phyloP scores from a whole-genome alignment of 2,888 invertebrate species.

The Chrysina gloriosa region DNA sequence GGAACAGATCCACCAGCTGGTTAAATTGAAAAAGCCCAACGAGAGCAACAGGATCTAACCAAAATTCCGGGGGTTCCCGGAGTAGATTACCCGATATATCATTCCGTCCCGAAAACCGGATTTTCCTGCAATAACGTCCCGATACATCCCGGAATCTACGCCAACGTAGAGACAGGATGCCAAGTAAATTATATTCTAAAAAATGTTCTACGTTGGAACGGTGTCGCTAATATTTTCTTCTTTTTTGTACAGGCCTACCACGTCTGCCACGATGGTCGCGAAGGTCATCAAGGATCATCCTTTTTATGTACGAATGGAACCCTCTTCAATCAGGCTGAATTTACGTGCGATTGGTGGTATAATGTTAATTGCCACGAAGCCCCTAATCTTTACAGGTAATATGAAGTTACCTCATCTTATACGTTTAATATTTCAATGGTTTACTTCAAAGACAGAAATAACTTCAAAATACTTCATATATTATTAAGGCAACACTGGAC shows the following conservation, averaged over 20 bases:
- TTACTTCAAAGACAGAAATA: too few species aligned
- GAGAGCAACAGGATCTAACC: conserved; percentile 79
- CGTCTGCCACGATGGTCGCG: conserved; percentile 87
- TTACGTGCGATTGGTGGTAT: conserved; percentile 93
- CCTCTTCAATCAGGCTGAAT: conserved; percentile 86
- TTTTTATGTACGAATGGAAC: conserved; percentile 91
- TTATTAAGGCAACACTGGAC: too few species aligned
- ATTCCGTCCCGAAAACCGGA: conserved; percentile 80
- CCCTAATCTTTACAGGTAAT: conserved; percentile 78
- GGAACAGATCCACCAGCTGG: neutral
- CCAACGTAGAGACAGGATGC: conserved; percentile 89
- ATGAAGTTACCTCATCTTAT: too few species aligned
- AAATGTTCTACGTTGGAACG: too few species aligned
- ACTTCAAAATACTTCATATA: too few species aligned
- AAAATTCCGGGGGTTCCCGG: conserved; percentile 86
- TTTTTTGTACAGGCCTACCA: conserved; percentile 78
- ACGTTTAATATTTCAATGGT: too few species aligned
- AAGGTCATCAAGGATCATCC: conserved; percentile 84
- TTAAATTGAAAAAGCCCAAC: conserved; percentile 65
- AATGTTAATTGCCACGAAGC: conserved; percentile 86
- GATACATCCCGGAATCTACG: conserved; percentile 87
- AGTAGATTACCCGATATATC: conserved; percentile 84
- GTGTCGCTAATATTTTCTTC: neutral
- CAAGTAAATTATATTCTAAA: conserved; percentile 70
- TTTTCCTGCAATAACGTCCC: conserved; percentile 85